phyloP scores from a whole-genome alignment of 2,113 vertebrate species.

The Mus musculus region DNA sequence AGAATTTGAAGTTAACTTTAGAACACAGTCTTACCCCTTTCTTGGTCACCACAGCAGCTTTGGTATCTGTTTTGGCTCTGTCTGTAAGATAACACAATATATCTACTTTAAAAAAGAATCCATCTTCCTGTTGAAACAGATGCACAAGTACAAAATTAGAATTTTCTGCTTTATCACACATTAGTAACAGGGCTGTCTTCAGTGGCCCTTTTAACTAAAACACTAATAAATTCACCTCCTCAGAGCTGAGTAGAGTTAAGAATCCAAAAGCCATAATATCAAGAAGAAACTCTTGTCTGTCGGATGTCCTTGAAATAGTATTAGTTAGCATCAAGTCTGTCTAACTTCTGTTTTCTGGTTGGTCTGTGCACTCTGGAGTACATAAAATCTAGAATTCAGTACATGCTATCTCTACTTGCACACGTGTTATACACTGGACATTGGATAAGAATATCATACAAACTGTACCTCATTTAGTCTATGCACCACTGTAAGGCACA shows the following conservation, averaged over 20 bases:
- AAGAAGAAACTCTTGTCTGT: neutral
- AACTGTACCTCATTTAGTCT: neutral
- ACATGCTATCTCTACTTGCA: neutral
- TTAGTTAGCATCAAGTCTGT: neutral
- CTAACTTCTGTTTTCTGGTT: neutral
- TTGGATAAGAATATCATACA: neutral
- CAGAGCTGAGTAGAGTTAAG: neutral
- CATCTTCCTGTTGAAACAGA: neutral
- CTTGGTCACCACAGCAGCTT: constrained; percentile 40
- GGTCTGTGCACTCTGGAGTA: neutral
- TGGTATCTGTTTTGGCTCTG: constrained; percentile 61
- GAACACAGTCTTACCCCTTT: constrained; percentile 70
- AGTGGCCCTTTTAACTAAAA: constrained; percentile 42
- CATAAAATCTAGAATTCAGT: neutral
- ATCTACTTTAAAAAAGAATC: constrained; percentile 28
- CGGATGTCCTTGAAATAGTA: constrained; percentile 18
- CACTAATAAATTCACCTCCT: constrained; percentile 40
- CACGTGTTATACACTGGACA: neutral
- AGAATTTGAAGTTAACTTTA: constrained; percentile 52
- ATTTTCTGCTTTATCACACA: constrained; percentile 22
- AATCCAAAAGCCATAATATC: constrained; percentile 4
- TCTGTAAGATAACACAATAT: constrained; percentile 68
- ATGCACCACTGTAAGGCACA: neutral
- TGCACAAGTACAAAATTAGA: neutral
- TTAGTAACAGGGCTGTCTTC: neutral